phyloP scores from a whole-genome alignment of 2,797 vertebrate genomes.

The Threskiornis aethiopicus region DNA sequence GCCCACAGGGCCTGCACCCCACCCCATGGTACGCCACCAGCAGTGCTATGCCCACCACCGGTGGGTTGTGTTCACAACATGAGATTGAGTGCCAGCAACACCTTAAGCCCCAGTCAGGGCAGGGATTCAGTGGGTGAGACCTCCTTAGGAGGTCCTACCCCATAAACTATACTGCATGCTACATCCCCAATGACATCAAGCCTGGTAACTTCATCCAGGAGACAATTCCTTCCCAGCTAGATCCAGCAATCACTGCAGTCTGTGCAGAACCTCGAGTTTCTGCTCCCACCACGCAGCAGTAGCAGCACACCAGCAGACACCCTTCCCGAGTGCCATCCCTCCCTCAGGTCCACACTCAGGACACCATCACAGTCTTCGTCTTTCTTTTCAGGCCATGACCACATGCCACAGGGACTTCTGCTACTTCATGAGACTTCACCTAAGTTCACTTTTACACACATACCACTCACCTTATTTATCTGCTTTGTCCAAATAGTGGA shows the following conservation, averaged over 20 bases:
- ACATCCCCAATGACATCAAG: neutral
- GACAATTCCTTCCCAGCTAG: neutral
- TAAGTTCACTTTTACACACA: neutral
- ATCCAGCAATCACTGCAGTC: neutral
- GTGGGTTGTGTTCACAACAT: neutral
- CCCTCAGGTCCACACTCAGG: too few relatives aligned
- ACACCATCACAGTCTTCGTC: neutral
- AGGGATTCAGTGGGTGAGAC: neutral
- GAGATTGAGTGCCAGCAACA: neutral
- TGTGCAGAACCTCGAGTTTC: neutral
- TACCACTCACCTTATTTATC: neutral
- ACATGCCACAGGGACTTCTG: neutral
- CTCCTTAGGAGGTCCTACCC: neutral
- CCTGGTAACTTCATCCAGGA: neutral
- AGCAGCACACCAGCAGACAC: neutral
- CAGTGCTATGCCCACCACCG: fast-evolving
- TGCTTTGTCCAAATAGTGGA: neutral
- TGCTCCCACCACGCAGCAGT: neutral
- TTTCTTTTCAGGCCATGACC: neutral
- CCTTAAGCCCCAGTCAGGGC: neutral
- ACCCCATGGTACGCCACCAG: neutral
- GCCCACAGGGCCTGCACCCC: neutral
- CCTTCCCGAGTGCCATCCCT: too few relatives aligned
- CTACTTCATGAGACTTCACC: neutral
- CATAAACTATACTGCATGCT: fast-evolving